Evolutionary conservation across 1,140 invertebrate genomes (phyloP), one percentile per base, ranked within the genome.

Genomic region (Palaemon carinicauda): DNA sequence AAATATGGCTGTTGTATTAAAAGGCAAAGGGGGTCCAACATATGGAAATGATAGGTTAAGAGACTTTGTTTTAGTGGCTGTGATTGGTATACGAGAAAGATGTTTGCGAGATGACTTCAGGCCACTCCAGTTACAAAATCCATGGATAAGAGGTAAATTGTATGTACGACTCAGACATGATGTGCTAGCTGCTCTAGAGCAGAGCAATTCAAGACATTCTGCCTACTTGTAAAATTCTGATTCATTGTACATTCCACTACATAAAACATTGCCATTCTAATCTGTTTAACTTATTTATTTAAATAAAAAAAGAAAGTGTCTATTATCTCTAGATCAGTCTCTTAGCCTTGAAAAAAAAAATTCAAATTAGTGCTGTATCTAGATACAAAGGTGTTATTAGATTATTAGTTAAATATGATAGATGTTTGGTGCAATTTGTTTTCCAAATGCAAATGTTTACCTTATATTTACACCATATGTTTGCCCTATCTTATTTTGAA

Each of bases 51-150:
- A 95, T 0, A 89, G 92, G 50, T 89, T 92, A 21, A 89, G 94
- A 27, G 96, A 97, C 90, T 98, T 98, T 91, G 98, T 97, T 91
- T 92, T 99, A 21, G 97, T 98, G 0, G 97, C 97, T 0, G 97
- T 98, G 19, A 97, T 98, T 71, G 97, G 97, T 1, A 96, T 97
- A 0, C 92, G 97, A 14, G 97, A 99, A 91, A 92, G 97, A 71
- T 98, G 97, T 90, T 92, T 99, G 1, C 93, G 97, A 15, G 97
- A 98, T 90, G 97, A 99, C 91, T 98, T 98, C 90, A 95, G 96
- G 89, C 96, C 97, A 0, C 92, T 99, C 2, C 95, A 97, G 89
- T 92, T 99, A 31, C 97, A 98, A 90, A 97, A 97, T 91, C 97
- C 97, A 0, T 99, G 98, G 98, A 95, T 96, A 79, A 97, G 97